Evolutionary conservation across 2,888 invertebrate genomes (phyloP), one percentile per base, ranked within the genome.

Genomic region (Lepidocyrtinus sp.): DNA sequence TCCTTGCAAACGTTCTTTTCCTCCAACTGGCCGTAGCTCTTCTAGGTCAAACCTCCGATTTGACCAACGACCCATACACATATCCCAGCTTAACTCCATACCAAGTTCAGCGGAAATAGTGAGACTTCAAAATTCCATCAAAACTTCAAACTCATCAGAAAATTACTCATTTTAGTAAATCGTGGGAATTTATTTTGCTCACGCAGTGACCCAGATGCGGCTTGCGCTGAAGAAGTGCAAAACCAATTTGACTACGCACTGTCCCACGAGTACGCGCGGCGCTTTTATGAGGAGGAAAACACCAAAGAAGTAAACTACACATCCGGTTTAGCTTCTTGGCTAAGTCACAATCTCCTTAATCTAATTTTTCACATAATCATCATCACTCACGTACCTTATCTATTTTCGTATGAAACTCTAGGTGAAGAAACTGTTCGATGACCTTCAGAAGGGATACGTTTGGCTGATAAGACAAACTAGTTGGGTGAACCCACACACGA

Each of bases 381-480:
- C 3, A 62, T 21, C 19, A 59, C 62, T n/a, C n/a, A n/a, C n/a
- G n/a, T n/a, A n/a, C 21, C 21, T 21, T 62, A 62, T 62, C 62
- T 62, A 62, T 62, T 62, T 62, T 62, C 62, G 9, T 17, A 62
- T 22, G 7, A 62, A 17, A 25, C 21, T 22, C 9, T 26, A 78
- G 78, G 73, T 78, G 24, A 72, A 78, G 36, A 72, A 78, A 55
- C 21, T 78, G 24, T 78, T 78, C 27, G 78, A 73, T 67, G 73
- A 78, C 78, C 78, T 78, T 78, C 78, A 68, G 9, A 78, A 78
- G 71, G 78, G 78, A 45, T 78, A 78, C 24, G 25, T 73, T 25
- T 78, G 78, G 78, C 73, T 78, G 73, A 78, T 78, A 78, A 72
- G 78, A 50, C 78, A 78, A 21, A 78, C 78, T n/a, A 63, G 73